Conservation (phyloP, 37 sponge, comb jelly and placozoan genomes). For the Beroe forskalii region DNA sequence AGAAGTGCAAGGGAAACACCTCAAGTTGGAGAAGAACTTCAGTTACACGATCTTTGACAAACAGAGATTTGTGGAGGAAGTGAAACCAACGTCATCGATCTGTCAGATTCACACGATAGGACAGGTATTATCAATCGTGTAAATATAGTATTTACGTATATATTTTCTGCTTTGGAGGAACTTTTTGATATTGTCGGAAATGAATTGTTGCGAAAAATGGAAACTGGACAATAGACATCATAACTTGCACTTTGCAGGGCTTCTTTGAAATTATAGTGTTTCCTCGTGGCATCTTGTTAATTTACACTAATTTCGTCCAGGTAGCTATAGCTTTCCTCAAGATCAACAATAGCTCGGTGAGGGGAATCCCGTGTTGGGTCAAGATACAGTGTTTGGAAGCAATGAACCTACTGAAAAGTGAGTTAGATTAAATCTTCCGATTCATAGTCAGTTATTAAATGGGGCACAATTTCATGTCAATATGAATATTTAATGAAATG, state of each 20-base stretch:
- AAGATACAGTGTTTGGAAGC: slow-evolving; percentile 60
- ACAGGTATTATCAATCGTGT: too few relatives aligned
- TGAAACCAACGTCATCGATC: not conserved
- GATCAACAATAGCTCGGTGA: slow-evolving; percentile 11
- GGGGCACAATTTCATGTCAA: not conserved
- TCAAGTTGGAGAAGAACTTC: slow-evolving; percentile 10
- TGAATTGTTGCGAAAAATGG: too few relatives aligned
- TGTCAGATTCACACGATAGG: slow-evolving; percentile 24
- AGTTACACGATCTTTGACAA: slow-evolving; percentile 48
- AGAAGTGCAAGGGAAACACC: slow-evolving; percentile 58
- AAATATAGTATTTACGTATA: too few relatives aligned
- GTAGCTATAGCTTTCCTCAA: slow-evolving; percentile 37
- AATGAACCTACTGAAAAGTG: slow-evolving; percentile 53
- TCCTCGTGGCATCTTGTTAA: too few relatives aligned
- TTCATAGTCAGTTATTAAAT: not conserved
- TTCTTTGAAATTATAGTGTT: too few relatives aligned
- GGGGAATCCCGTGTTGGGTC: slow-evolving; percentile 43
- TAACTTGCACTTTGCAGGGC: too few relatives aligned
- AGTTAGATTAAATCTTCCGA: not conserved
- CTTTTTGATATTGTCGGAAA: too few relatives aligned
- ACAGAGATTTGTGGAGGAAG: slow-evolving; percentile 52
- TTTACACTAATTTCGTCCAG: too few relatives aligned
- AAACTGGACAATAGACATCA: too few relatives aligned
- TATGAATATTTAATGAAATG: not conserved
- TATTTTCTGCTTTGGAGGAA: too few relatives aligned